Percentiles rank a stretch among this genome's conserved stretches.
Conservation (phyloP, 2,113 vertebrate species). For the Sylvilagus bachmani region DNA sequence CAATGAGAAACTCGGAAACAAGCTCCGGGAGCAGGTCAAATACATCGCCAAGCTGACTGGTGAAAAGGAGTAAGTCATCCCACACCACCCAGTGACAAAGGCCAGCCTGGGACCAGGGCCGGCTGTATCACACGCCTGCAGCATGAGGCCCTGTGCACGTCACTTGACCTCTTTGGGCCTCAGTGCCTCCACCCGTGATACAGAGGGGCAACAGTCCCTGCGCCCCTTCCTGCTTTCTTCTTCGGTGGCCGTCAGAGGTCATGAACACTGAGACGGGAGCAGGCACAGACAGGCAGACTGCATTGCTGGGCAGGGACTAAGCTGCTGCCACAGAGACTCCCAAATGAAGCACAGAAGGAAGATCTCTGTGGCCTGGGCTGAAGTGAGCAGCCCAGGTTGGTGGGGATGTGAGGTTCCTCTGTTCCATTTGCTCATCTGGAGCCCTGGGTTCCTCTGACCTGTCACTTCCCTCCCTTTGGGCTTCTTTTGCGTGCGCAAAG, state of each 20-base stretch:
- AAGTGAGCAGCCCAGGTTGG: neutral
- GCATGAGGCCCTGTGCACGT: neutral
- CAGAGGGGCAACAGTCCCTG: neutral
- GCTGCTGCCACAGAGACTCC: neutral
- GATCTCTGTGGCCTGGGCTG: neutral
- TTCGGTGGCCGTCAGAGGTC: neutral
- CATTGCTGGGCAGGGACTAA: neutral
- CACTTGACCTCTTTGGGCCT: neutral
- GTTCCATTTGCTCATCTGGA: neutral
- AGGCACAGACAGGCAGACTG: neutral
- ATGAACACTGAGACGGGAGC: neutral
- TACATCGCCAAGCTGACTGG: conserved; percentile 87
- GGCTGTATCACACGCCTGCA: neutral
- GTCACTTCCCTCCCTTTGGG: neutral
- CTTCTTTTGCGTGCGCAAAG: neutral
- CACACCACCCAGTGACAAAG: neutral
- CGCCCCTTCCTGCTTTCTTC: neutral
- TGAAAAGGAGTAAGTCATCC: conserved; percentile 88
- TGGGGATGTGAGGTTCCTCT: neutral
- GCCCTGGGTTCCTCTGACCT: neutral
- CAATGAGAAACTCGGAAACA: conserved; percentile 88
- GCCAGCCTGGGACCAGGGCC: neutral
- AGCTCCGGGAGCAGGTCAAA: conserved; percentile 88
- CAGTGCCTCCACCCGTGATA: neutral
- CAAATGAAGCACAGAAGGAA: neutral